A percentile compares a stretch with the other conserved stretches of the same genome.
These are phyloP conservation scores for Tenthredo amoena DNA, from an alignment of 2,888 invertebrate genomes.

Conservation along the genomic window DNA sequence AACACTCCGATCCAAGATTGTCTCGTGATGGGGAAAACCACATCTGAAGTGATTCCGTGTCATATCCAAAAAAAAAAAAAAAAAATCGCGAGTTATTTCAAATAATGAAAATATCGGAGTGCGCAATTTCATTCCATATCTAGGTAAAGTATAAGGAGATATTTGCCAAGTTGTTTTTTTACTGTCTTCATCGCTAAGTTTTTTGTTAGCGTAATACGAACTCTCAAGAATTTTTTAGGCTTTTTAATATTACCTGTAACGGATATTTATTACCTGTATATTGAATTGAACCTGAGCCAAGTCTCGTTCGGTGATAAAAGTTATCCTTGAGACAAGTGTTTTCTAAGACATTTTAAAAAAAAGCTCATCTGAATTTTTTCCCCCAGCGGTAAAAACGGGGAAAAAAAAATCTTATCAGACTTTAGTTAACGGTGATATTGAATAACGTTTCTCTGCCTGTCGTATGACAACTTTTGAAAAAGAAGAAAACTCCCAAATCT, in stretches of 20 bases:
- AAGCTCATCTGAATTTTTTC: background rate
- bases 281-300: background rate
- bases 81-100: background rate
- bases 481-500: no score
- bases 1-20: conserved; percentile 10
- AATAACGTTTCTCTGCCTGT: background rate
- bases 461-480: background rate
- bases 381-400: background rate
- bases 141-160: background rate
- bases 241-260: background rate
- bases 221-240: background rate
- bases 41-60: background rate
- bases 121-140: background rate
- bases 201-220: background rate
- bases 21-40: conserved; percentile 19
- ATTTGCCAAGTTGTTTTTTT: background rate
- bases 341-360: background rate
- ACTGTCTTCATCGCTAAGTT: background rate
- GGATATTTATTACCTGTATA: background rate
- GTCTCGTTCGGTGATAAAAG: background rate
- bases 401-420: background rate
- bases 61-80: background rate
- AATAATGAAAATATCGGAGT: conserved; percentile 17
- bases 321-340: background rate
- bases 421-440: background rate